Evolutionary conservation across 2,113 vertebrate species (phyloP), one percentile per base, ranked within the genome.

Genomic region (Corythornis cristatus): DNA sequence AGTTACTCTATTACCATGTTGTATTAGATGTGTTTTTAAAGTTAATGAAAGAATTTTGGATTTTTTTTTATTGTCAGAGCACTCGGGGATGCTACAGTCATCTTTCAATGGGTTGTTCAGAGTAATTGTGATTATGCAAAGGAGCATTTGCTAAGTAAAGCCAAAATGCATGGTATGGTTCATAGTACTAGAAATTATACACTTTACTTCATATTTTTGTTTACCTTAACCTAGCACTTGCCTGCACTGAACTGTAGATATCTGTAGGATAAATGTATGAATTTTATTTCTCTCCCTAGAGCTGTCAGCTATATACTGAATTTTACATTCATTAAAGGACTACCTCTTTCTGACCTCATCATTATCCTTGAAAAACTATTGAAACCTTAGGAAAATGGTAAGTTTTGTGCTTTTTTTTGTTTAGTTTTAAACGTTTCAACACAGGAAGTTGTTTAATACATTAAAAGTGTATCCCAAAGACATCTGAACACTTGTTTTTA

Each of bases 341-440:
- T 79, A 73, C 65, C 53, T 93, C 89, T 89, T 66, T 77, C 42
- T 68, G 33, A 68, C 33, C 29, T 78, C 15, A 16, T 85, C 40
- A 15, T 68, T 75, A n/a, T 33, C 50, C 46, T 79, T 86, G 23
- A 79, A n/a, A 90, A 93, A 54, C 51, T 88, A n/a, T 50, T 86
- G 53, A 83, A 79, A 66, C 29, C 22, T 17, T 86, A 90, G 83
- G 45, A 96, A 95, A 92, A 95, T 96, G 83, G 92, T 96, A 88
- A 82, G 89, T 86, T 73, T 61, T 79, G 3, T 61, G 37, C 12
- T 2, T 48, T 37, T 64, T 64, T 46, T n/a, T 37, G 37, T 37
- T 37, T 37, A 37, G 37, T 37, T 29, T 25, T 9, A 33, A 40
- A 77, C 83, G 48, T 85, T 66, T 28, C 26, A 88, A 15, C 28